Conservation (phyloP, 2,113 vertebrate species). For the Xenopus tropicalis region DNA sequence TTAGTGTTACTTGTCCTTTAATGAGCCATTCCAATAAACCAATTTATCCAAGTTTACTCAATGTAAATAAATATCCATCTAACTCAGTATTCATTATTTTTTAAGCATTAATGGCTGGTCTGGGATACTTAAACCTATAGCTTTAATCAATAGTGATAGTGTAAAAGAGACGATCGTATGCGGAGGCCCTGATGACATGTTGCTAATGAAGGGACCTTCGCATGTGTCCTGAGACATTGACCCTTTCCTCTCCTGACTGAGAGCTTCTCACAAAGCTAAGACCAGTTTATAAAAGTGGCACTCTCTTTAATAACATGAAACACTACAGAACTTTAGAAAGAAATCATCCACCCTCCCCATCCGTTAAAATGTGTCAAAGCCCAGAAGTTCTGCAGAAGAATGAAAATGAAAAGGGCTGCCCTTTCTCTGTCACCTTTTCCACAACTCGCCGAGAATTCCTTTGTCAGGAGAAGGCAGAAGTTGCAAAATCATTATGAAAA, state of each 20-base stretch:
- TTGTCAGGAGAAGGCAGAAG: conserved; percentile 55
- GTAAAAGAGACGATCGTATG: conserved; percentile 2
- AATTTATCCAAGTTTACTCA: no score
- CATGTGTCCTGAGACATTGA: neutral
- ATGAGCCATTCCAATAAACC: no score
- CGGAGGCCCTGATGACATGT: neutral
- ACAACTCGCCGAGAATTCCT: conserved; percentile 47
- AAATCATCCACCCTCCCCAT: conserved; percentile 23
- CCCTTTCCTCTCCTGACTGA: no score
- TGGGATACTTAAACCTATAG: no score
- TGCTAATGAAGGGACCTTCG: conserved; percentile 20
- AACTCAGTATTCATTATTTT: no score
- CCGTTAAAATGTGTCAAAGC: conserved; percentile 37
- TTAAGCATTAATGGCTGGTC: no score
- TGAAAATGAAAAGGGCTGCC: conserved; percentile 45
- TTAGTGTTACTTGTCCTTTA: no score
- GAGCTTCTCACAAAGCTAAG: conserved; percentile 22
- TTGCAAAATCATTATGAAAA: conserved; percentile 56
- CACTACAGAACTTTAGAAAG: conserved; percentile 50
- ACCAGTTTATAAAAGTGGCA: conserved; percentile 17
- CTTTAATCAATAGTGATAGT: no score
- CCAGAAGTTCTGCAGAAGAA: conserved; percentile 36
- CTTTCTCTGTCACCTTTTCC: conserved; percentile 51
- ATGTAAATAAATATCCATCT: no score
- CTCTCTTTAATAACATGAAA: conserved; percentile 33